Base-by-base conservation (phyloP, 1,140 invertebrate species). In the Anoplolepis gracilipes region DNA sequence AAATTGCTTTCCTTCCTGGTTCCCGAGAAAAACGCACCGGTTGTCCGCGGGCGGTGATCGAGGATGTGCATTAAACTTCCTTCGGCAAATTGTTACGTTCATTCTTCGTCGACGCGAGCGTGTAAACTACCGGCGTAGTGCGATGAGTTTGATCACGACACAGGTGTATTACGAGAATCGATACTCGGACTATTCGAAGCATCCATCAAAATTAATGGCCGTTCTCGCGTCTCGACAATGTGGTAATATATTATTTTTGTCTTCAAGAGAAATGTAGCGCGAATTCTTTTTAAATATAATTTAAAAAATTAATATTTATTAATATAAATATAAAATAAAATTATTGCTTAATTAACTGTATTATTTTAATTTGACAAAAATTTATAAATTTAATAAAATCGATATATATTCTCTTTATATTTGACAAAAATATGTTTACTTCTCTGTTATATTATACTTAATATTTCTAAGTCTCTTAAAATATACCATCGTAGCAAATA, bases 151-250 rank as follows among this genome's bases (percentile, higher is more conserved):
- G 84, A 88, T 89, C 87, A 82, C 69, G 84, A 57, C 69, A 73
- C 81, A 85, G 87, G 86, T 88, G 55, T 84, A 88, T 88, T 88
- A 85, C 53, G 39, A 69, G 49, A 30, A 88, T 88, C 87, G 79
- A 88, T 88, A 87, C 49, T 55, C 78, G 53, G 39, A 25, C 67
- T 57, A 61, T 72, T 72, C 78, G 53, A 22, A 33, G 36, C 78
- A 73, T 59, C 55, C 67, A 82, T 82, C 78, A 82, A 59, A 73
- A 82, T 72, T 82, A 82, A 82, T 79, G 33, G 67, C n/a, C 28
- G 70, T 72, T 82, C 55, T 70, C 33, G 46, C 13, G n/a, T 55
- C 64, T 69, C 33, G 65, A 33, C 78, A 36, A 59, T 73, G 16
- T 2, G 13, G n/a, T 70, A 72, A 42, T 19, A 33, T 59, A 46